Evolutionary conservation across 2,888 invertebrate genomes (phyloP), one percentile per base, ranked within the genome.

Genomic region (Omphaloscelis lunosa): DNA sequence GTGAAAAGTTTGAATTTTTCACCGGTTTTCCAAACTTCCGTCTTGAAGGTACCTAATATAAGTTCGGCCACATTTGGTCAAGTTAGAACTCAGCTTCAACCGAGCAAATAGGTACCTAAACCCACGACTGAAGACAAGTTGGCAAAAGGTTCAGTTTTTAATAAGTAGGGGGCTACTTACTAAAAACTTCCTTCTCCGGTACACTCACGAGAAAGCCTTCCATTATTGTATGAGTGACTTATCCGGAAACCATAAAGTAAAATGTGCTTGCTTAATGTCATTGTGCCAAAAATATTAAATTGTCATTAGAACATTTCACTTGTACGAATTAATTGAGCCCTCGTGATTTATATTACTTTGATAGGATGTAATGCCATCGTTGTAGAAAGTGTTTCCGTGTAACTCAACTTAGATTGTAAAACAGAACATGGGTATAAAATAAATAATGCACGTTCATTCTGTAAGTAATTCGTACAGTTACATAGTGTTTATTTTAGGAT

Each of bases 261-360:
- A 53, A 66, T 61, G 39, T 66, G 48, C n/a, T 27, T 23, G 20
- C 23, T 34, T 29, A 6, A 34, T 20, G 45, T 45, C 48, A 80
- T 58, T 61, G 48, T 77, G 65, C 39, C 5, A 51, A 58, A 74
- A 41, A 56, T 62, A 85, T 85, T 75, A 85, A 77, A 65, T 75
- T 66, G 67, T 62, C 77, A 75, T 83, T 83, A 83, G 77, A 77
- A 58, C 56, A 77, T 80, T 70, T 23, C 20, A 23, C 15, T 39
- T 39, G 56, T 34, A 45, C 48, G 56, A 51, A 66, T 68, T 70
- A 58, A 51, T 61, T 53, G 34, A 56, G 61, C 34, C 34, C 8
- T 58, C n/a, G 63, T 83, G 75, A 79, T 73, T 69, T 48, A 75
- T 75, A 56, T 71, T 58, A 48, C 34, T 80, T 72, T 72, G 61